phyloP scores from a whole-genome alignment of 2,888 invertebrate genomes.

The Melangyna quadrimaculata region DNA sequence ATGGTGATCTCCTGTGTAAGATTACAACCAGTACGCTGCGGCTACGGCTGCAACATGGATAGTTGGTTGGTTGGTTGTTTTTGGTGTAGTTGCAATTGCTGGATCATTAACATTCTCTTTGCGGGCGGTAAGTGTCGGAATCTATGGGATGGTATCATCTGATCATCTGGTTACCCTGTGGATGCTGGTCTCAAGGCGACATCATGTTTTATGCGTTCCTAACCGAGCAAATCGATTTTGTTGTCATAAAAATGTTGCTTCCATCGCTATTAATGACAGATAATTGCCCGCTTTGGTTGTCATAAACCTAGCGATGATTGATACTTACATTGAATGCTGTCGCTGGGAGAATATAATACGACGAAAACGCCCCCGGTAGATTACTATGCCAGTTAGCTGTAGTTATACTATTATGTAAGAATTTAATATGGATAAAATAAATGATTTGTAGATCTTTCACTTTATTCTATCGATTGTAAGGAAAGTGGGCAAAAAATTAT shows the following conservation, averaged over 20 bases:
- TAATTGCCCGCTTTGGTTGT: conserved; percentile 61
- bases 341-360: conserved; percentile 4
- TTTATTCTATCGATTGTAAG: not conserved
- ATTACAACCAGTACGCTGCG: conserved; percentile 4
- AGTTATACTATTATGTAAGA: conserved; percentile 8
- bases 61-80: not conserved
- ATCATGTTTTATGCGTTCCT: conserved; percentile 50
- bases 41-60: not conserved
- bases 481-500: not conserved
- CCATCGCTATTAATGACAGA: conserved; percentile 62
- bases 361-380: not conserved
- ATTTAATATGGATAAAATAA: conserved; percentile 15
- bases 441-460: conserved; percentile 32
- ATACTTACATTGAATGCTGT: conserved; percentile 23
- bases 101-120: conserved; percentile 63
- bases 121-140: conserved; percentile 62
- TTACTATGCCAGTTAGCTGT: not conserved
- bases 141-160: conserved; percentile 51
- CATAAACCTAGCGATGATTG: conserved; percentile 59
- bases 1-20: conserved; percentile 43
- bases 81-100: conserved; percentile 35
- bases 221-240: conserved; percentile 63
- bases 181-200: conserved; percentile 53
- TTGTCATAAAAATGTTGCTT: conserved; percentile 57
- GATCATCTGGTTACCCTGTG: conserved; percentile 26